Evolutionary conservation across 2,888 invertebrate genomes (phyloP), one percentile per base, ranked within the genome.

Genomic region (Acronicta psi): DNA sequence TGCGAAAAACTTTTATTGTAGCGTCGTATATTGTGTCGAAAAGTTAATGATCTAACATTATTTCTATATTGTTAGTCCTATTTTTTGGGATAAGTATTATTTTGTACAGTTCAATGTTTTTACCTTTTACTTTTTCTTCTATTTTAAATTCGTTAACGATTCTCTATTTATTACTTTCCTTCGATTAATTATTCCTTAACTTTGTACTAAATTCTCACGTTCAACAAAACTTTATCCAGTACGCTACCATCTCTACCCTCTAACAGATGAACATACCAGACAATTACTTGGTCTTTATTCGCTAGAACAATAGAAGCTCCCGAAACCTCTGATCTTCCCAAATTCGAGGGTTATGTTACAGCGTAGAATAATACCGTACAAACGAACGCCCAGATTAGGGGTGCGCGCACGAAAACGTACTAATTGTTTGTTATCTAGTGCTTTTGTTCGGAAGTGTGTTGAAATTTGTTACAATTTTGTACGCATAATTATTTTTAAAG

Each of bases 401-500:
- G 62, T 75, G 69, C 59, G 67, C 73, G 75, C 81, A 80, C 78
- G 84, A 81, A 81, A 81, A 79, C 78, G 77, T 73, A 80, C 84
- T 88, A 88, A 88, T 88, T 88, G 86, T 88, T 82, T 83, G 84
- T 81, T 84, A 84, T 83, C 84, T 83, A 69, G 71, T 72, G 75
- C 79, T 73, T 84, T 86, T 88, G 87, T 88, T 85, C 74, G 59
- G 40, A 38, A 42, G 59, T 54, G 38, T 60, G 61, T 69, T 36
- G 50, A 42, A 69, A 65, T 55, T 73, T 64, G 59, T 65, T 25
- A 54, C 49, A n/a, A 25, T 16, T 71, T 53, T 71, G 52, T 49
- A 42, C 49, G 34, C n/a, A 34, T 36, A 3, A 36, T 10, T 18
- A 40, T 16, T 49, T 37, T 23, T 40, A 31, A 60, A 43, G 59